These are phyloP conservation scores for Campodea augens DNA, from an alignment of 1,140 invertebrate genomes.

Conservation along the genomic window DNA sequence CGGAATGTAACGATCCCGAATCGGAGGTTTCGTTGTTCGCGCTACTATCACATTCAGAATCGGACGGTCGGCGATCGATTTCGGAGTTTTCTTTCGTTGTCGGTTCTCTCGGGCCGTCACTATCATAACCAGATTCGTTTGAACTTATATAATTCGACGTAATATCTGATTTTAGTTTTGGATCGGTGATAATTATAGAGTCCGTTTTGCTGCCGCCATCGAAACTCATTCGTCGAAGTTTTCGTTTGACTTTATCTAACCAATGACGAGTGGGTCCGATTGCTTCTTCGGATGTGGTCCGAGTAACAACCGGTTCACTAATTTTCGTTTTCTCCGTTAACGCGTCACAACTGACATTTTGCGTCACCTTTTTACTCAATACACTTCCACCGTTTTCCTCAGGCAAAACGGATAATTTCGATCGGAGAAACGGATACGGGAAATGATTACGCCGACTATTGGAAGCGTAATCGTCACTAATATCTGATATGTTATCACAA, in stretches of 20 bases:
- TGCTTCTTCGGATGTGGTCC: no score
- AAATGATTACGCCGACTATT: slow-evolving; percentile 32
- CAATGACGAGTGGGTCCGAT: no score
- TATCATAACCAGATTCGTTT: slow-evolving; percentile 64
- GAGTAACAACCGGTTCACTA: no score
- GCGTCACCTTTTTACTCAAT: background rate
- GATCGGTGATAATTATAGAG: no score
- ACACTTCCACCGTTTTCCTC: slow-evolving; percentile 30
- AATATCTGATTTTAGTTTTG: background rate
- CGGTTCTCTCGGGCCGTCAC: slow-evolving; percentile 39
- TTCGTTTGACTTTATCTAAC: no score
- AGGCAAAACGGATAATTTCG: slow-evolving; percentile 48
- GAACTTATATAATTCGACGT: slow-evolving; percentile 45
- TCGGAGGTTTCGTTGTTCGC: slow-evolving; percentile 21
- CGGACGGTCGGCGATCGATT: slow-evolving; percentile 6
- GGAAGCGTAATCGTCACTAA: slow-evolving; percentile 18
- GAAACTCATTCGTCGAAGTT: no score
- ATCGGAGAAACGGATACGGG: slow-evolving; percentile 55
- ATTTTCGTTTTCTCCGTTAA: no score
- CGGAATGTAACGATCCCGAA: slow-evolving; percentile 18
- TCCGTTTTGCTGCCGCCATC: no score
- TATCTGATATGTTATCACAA: slow-evolving; percentile 37
- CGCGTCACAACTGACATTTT: no score
- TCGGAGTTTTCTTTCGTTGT: slow-evolving; percentile 8
- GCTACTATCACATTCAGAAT: slow-evolving; percentile 20